These are phyloP conservation scores for Noturus placidus DNA, from an alignment of 2,113 vertebrate genomes.

Conservation along the genomic window DNA sequence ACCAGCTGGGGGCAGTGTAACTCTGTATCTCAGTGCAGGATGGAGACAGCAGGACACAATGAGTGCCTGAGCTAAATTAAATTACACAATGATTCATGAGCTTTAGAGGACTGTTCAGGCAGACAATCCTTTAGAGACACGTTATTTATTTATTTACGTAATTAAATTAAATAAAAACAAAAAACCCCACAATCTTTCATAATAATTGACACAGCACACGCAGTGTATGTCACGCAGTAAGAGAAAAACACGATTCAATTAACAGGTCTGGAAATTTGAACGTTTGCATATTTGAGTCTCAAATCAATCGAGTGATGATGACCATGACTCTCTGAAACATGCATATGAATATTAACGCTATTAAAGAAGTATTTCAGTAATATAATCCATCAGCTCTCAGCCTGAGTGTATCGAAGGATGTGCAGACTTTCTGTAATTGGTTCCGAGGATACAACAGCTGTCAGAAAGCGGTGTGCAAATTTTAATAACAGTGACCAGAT, in stretches of 20 bases:
- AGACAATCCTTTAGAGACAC: not conserved
- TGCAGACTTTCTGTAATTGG: not conserved
- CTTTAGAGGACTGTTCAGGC: not conserved
- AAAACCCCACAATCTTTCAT: not conserved
- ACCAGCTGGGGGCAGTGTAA: conserved; percentile 34
- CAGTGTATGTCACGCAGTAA: not conserved
- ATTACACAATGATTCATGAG: conserved; percentile 19
- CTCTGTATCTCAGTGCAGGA: conserved; percentile 5
- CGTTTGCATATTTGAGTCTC: too few relatives aligned
- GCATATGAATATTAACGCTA: not conserved
- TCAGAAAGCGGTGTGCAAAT: not conserved
- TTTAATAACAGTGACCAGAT: not conserved
- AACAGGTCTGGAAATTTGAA: not conserved
- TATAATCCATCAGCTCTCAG: not conserved
- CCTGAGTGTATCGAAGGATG: not conserved
- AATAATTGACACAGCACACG: not conserved
- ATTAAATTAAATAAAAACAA: too few relatives aligned
- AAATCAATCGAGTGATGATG: not conserved
- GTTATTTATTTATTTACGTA: not conserved
- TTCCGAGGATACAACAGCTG: not conserved
- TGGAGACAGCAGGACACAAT: not conserved
- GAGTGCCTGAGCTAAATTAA: not conserved
- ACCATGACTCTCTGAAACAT: not conserved
- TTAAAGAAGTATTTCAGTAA: not conserved
- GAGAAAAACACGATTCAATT: not conserved